Conservation (phyloP, 1,140 invertebrate genomes). For the Campodea augens region DNA sequence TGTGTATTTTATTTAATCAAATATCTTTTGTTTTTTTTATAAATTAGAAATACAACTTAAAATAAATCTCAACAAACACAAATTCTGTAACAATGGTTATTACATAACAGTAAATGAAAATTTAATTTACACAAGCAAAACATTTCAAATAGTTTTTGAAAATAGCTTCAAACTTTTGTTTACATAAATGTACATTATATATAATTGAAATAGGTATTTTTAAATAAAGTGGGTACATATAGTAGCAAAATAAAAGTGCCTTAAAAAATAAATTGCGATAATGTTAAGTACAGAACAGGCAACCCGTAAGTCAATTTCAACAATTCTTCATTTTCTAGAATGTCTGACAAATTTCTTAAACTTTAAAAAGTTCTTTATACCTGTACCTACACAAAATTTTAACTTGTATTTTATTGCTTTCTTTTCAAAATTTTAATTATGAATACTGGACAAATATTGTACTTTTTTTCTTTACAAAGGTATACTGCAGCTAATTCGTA, state of each 20-base stretch:
- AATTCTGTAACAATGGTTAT: constrained; percentile 1
- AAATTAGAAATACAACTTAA: constrained; percentile 1
- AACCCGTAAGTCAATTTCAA: neutral
- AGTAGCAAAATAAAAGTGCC: neutral
- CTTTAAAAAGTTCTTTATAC: too few relatives aligned
- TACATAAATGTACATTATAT: neutral
- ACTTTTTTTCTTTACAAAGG: too few relatives aligned
- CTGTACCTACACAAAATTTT: too few relatives aligned
- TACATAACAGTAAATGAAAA: neutral
- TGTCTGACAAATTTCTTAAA: neutral
- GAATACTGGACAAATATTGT: too few relatives aligned
- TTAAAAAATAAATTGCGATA: neutral
- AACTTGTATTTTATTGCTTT: too few relatives aligned
- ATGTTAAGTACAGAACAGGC: neutral
- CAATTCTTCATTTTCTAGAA: neutral
- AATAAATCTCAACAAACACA: neutral
- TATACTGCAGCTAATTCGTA: too few relatives aligned
- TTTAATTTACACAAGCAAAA: neutral
- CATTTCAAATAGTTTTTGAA: neutral
- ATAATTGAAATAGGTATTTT: neutral
- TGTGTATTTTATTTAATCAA: neutral
- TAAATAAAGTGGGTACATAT: neutral
- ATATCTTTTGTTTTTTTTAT: neutral
- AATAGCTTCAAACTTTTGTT: neutral
- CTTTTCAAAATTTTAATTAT: too few relatives aligned